Evolutionary conservation across 2,888 invertebrate genomes (phyloP), one percentile per base, ranked within the genome.

Genomic region (Euplagia quadripunctaria): DNA sequence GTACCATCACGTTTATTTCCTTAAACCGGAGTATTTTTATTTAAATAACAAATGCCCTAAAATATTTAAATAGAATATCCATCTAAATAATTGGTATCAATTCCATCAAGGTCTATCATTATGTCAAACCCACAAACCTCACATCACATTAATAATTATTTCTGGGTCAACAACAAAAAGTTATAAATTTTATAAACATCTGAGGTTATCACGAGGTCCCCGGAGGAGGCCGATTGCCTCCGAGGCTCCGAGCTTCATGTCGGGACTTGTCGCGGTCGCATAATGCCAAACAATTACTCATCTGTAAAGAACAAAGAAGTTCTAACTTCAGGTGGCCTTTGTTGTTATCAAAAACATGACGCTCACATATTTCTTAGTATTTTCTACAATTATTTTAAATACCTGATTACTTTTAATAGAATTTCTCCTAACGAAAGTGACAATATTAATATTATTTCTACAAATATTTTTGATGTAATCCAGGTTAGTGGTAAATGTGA

Each of bases 211-310:
- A 87, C 81, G 83, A 85, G 86, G 91, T 88, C 88, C 82, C 82
- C 80, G 83, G 80, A 82, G 81, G 87, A 91, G 92, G 90, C 87
- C 90, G 86, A 89, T 89, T 85, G 88, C 88, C 89, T 89, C 84
- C 77, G 80, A 83, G 89, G 83, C 89, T 89, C 84, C 77, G 80
- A 83, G 89, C 83, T 87, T 86, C 94, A 93, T 87, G 94, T 94
- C 88, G 90, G 88, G 92, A 94, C 94, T 88, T 94, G 94, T 94
- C 91, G 88, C 84, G 85, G 82, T 73, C 86, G 86, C 87, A 82
- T 88, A 85, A 81, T 84, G 68, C 78, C 86, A 86, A 88, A 89
- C 88, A 81, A 84, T 85, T 82, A 85, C 82, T 85, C 85, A 85
- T 84, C 80, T 76, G 71, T 74, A 70, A 74, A 75, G 80, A 82